These are phyloP conservation scores for Bombus waltoni DNA, from an alignment of 1,140 invertebrate genomes.

Conservation along the genomic window DNA sequence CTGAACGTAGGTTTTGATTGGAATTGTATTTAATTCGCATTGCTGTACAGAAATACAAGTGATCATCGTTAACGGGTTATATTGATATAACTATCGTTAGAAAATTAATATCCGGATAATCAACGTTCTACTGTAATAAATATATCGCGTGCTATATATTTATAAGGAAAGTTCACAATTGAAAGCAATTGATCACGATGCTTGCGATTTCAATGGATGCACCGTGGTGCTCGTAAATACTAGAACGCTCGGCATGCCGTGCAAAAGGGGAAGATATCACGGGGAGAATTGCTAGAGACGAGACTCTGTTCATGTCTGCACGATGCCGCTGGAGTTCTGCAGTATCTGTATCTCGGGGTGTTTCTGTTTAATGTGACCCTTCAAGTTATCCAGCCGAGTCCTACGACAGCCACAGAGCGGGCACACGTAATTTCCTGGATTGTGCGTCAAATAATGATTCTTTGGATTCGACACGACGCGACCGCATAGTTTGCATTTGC, in stretches of 20 bases:
- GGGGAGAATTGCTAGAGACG: no score
- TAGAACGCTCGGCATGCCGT: background rate
- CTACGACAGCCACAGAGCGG: conserved; percentile 88
- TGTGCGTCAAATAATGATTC: conserved; percentile 89
- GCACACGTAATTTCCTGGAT: conserved; percentile 88
- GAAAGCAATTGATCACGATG: background rate
- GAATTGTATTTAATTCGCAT: background rate
- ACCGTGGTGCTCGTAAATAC: background rate
- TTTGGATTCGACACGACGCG: conserved; percentile 88
- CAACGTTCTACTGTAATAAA: background rate
- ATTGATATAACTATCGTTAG: background rate
- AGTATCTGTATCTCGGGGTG: conserved; percentile 81
- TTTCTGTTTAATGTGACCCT: conserved; percentile 88
- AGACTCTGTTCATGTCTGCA: conserved; percentile 28
- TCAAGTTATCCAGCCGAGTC: conserved; percentile 88
- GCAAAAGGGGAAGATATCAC: background rate
- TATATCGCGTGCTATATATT: no score
- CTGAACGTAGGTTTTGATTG: background rate
- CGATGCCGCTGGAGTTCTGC: conserved; percentile 26
- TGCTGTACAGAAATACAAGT: background rate
- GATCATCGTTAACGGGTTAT: no score
- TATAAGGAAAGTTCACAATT: no score
- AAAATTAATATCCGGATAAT: background rate
- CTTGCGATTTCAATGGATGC: no score
- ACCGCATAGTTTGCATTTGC: conserved; percentile 85